Conservation (phyloP, 2,113 vertebrate species). For the Ictalurus punctatus region DNA sequence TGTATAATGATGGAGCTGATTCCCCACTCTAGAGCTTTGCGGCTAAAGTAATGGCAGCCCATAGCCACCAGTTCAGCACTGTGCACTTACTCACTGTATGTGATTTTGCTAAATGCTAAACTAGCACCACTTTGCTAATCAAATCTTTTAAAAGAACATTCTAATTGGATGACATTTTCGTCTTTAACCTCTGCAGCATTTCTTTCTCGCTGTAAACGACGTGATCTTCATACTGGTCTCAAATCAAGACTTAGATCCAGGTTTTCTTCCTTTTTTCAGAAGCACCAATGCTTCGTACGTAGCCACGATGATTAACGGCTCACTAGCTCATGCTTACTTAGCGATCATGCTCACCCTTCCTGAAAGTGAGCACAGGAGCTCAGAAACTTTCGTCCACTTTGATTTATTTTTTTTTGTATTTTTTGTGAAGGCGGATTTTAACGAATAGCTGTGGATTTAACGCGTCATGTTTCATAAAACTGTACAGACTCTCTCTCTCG, state of each 20-base stretch:
- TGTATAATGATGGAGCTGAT: neutral
- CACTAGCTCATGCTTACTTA: neutral
- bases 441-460: conserved; percentile 34
- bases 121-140: neutral
- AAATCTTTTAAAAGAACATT: neutral
- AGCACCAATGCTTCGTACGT: too few species aligned
- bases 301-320: neutral
- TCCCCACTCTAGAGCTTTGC: neutral
- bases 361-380: conserved; percentile 18
- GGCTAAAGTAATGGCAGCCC: neutral
- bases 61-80: neutral
- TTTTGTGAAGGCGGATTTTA: neutral
- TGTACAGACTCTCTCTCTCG: neutral
- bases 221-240: neutral
- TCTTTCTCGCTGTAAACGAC: neutral
- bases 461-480: conserved; percentile 19
- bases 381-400: neutral
- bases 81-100: too few species aligned
- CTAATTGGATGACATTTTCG: neutral
- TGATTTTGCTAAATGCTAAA: neutral
- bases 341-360: conserved; percentile 24
- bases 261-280: neutral
- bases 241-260: neutral
- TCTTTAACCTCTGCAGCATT: neutral
- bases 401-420: neutral